phyloP scores from a whole-genome alignment of 1,140 invertebrate species.

The Papilio polytes region DNA sequence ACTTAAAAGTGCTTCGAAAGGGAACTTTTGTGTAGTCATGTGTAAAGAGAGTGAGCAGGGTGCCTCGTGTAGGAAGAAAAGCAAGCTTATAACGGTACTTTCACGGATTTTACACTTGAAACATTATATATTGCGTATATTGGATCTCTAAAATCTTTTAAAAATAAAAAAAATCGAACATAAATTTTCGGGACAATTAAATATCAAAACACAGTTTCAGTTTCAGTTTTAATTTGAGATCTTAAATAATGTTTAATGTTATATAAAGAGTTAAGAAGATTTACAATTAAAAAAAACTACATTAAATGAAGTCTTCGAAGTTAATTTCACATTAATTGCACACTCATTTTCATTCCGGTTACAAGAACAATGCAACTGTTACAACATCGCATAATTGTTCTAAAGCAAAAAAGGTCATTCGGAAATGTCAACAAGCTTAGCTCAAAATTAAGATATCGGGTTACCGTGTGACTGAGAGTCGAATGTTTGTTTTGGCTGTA shows the following conservation, averaged over 20 bases:
- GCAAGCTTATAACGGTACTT: background rate
- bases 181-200: too few relatives aligned
- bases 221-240: too few relatives aligned
- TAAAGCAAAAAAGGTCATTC: slow-evolving; percentile 48
- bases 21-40: slow-evolving; percentile 10
- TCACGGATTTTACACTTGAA: background rate
- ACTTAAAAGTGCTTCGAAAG: slow-evolving; percentile 20
- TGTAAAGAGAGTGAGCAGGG: background rate
- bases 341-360: background rate
- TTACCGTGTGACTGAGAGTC: slow-evolving; percentile 55
- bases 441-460: slow-evolving; percentile 52
- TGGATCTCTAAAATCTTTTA: background rate
- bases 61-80: background rate
- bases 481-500: slow-evolving; percentile 59
- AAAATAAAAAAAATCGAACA: background rate
- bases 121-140: background rate
- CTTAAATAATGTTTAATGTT: too few relatives aligned
- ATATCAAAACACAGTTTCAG: too few relatives aligned
- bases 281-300: too few relatives aligned
- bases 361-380: slow-evolving; percentile 31
- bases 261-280: too few relatives aligned
- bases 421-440: slow-evolving; percentile 44
- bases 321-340: background rate
- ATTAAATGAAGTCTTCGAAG: background rate
- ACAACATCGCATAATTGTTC: slow-evolving; percentile 50